phyloP scores from a whole-genome alignment of 1,140 invertebrate genomes.

The Brachionus rotundiformis region DNA sequence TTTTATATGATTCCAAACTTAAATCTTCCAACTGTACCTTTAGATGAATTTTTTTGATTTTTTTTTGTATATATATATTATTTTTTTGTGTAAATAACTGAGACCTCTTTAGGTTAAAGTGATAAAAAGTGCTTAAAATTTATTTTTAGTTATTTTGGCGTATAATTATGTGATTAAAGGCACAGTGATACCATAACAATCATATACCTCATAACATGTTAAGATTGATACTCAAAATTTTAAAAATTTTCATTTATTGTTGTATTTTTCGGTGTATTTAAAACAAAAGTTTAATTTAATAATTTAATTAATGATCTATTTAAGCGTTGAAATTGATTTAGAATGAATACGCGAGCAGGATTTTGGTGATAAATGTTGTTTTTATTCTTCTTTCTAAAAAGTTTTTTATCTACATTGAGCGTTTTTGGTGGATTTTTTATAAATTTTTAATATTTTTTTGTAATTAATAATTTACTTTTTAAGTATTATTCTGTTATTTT shows the following conservation, averaged over 20 bases:
- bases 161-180: neutral
- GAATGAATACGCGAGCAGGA: neutral
- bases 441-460: neutral
- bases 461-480: neutral
- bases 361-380: conserved; percentile 2
- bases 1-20: neutral
- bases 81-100: conserved; percentile 29
- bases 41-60: neutral
- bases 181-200: neutral
- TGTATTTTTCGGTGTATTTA: neutral
- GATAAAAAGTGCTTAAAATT: neutral
- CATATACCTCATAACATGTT: neutral
- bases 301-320: conserved; percentile 13
- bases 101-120: conserved; percentile 7
- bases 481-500: neutral
- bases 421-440: conserved; percentile 1
- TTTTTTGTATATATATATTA: neutral
- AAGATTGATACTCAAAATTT: neutral
- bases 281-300: conserved; percentile 2
- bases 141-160: neutral
- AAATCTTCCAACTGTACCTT: conserved; percentile 33
- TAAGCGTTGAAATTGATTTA: neutral
- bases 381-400: neutral
- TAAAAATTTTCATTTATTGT: neutral
- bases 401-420: neutral